Evolutionary conservation across 2,888 invertebrate species (phyloP).

Genomic region (Anoncus sp.): DNA sequence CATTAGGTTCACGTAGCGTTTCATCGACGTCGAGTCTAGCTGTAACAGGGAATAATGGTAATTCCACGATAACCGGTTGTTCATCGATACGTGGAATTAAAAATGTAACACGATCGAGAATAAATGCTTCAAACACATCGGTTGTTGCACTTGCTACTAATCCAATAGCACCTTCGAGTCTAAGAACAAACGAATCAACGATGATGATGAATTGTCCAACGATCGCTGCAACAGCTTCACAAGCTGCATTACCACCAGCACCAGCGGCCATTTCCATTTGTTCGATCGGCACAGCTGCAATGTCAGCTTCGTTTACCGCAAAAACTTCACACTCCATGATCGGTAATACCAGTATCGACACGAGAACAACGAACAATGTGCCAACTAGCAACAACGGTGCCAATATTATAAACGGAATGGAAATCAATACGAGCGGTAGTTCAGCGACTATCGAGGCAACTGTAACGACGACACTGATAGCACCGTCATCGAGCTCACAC

Average conservation of each 20-base stretch:
- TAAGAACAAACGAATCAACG: slow-evolving; percentile 45
- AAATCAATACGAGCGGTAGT: slow-evolving; percentile 70
- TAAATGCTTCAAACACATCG: slow-evolving; percentile 33
- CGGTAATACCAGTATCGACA: slow-evolving; percentile 33
- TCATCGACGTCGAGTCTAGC: slow-evolving; percentile 71
- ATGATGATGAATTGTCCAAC: slow-evolving; percentile 62
- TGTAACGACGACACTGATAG: slow-evolving; percentile 59
- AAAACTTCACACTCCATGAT: slow-evolving; percentile 59
- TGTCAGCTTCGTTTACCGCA: slow-evolving; percentile 56
- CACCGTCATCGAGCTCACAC: slow-evolving; percentile 44
- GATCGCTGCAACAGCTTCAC: slow-evolving; percentile 56
- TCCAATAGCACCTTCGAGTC: slow-evolving; percentile 57
- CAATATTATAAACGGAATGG: slow-evolving; percentile 60
- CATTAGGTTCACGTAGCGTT: slow-evolving; percentile 56
- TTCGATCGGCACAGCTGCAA: slow-evolving; percentile 65
- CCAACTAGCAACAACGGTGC: slow-evolving; percentile 52
- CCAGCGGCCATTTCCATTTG: slow-evolving; percentile 71
- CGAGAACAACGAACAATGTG: slow-evolving; percentile 52
- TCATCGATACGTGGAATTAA: slow-evolving; percentile 21
- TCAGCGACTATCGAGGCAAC: slow-evolving; percentile 68
- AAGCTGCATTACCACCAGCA: slow-evolving; percentile 65
- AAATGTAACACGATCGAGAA: slow-evolving; percentile 38
- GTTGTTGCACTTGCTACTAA: slow-evolving; percentile 50
- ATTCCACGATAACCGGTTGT: slow-evolving; percentile 16
- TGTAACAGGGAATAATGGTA: slow-evolving; percentile 55